Evolutionary conservation across 2,888 invertebrate genomes (phyloP), one percentile per base, ranked within the genome.

Genomic region (Leptopterna dolabrata): DNA sequence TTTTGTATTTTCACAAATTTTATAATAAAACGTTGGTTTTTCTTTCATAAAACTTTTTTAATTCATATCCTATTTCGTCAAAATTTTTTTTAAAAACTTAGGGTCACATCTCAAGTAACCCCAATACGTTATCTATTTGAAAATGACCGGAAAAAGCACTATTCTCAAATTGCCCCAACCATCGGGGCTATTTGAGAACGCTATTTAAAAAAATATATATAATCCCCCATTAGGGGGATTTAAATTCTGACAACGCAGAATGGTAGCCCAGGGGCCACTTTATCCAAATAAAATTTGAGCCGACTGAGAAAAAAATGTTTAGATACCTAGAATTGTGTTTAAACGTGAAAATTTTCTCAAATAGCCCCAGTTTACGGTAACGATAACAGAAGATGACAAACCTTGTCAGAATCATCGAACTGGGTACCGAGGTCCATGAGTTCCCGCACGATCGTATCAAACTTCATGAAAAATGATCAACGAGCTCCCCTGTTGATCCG

Each of bases 181-280:
- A 70, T 70, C 19, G 70, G 70, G 70, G 70, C 70, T 70, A 70
- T 27, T 70, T 71, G 71, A 71, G 71, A 71, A 71, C 71, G 71
- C 71, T 71, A 71, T 71, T 71, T 14, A 71, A 71, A 11, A 71
- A 71, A 29, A 71, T 71, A 71, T n/a, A 71, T 71, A n/a, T 11
- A 71, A 71, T 63, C 63, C 63, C 63, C n/a, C 4, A 6, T 63
- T 63, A 27, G 9, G n/a, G 63, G 63, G 2, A 63, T 63, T 63
- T 63, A 29, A n/a, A n/a, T 71, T 71, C 30, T n/a, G 19, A 27
- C 27, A 11, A 71, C 19, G 71, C 71, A 71, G 71, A 71, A 71
- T 71, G 27, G 71, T 71, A 19, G 71, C 71, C 30, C 29, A 30
- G 6, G n/a, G 71, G 19, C 71, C 71, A 29, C 14, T 11, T 7